Conservation (phyloP, 2,113 vertebrate genomes). For the Ovis canadensis region DNA sequence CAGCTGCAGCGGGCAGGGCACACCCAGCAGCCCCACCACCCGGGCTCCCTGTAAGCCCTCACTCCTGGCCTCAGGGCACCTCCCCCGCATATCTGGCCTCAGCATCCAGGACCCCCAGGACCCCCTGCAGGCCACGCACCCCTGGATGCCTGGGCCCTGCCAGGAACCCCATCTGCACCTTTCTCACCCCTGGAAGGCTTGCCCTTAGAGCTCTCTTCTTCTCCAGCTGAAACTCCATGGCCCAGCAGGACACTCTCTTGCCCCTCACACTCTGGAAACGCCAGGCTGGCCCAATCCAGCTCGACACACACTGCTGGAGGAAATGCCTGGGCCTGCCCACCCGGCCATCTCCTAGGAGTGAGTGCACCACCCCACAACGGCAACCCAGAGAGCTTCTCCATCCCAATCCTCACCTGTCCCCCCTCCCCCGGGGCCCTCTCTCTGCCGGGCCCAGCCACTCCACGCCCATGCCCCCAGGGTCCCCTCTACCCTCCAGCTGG, state of each 20-base stretch:
- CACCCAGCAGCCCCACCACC: neutral
- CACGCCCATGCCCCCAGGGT: neutral
- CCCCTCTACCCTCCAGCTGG: neutral
- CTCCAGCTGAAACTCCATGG: neutral
- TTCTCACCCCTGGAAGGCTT: neutral
- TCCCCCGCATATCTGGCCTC: neutral
- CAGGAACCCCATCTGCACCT: neutral
- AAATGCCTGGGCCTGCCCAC: neutral
- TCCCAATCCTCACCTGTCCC: too few relatives aligned
- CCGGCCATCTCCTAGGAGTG: neutral
- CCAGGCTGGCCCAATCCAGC: accelerated
- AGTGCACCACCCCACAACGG: neutral
- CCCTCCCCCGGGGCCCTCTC: neutral
- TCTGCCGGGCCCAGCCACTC: neutral
- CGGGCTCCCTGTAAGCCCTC: neutral
- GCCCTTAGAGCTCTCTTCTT: neutral
- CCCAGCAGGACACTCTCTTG: neutral
- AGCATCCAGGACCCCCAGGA: neutral
- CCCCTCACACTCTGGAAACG: neutral
- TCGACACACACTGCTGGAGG: neutral
- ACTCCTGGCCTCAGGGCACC: neutral
- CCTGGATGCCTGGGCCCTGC: neutral
- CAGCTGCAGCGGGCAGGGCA: neutral
- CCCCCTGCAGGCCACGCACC: neutral
- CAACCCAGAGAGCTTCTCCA: neutral